Base-by-base conservation (phyloP, 2,888 invertebrate species). In the Macrophya annulata region DNA sequence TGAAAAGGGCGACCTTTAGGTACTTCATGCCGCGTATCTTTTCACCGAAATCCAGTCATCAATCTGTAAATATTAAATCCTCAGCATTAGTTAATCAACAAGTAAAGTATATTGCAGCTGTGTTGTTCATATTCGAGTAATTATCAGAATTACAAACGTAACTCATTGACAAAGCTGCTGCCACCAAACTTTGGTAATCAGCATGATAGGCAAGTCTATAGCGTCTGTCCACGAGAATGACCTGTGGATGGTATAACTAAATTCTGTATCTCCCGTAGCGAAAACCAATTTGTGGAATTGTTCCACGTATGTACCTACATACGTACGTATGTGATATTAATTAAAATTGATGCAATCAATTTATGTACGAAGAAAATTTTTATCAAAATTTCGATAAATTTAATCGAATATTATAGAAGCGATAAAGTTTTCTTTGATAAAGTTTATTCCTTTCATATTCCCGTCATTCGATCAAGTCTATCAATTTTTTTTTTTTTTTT, bases 1-100 rank as follows among this genome's bases (percentile, higher is more conserved):
- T 88, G 86, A 93, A 92, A 82, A 93, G 88, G 25, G 90, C 89
- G 85, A 91, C 88, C 89, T 93, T 93, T 87, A 92, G 89, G 89
- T 92, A 92, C 89, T 92, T 92, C 92, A 92, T 92, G 86, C 88
- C 88, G 89, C 87, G 87, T 88, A 81, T 89, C 88, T 88, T 89
- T 86, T 88, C 89, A 88, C 84, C 87, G 87, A 86, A 87, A 88
- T 86, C 77, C 87, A 87, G 85, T 90, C 90, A 89, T 91, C 86
- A 89, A 91, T 89, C 91, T 91, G 90, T 43, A 85, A 90, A 87
- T 85, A 89, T 40, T 84, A 87, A 83, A 68, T n/a, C 25, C 4
- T n/a, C 4, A 48, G 12, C 4, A 48, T 81, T 40, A 55, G 51
- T 31, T 31, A 25, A 62, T 17, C 17, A 62, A 43, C 21, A 62